Conservation (phyloP, 2,113 vertebrate genomes). For the Thymallus thymallus region DNA sequence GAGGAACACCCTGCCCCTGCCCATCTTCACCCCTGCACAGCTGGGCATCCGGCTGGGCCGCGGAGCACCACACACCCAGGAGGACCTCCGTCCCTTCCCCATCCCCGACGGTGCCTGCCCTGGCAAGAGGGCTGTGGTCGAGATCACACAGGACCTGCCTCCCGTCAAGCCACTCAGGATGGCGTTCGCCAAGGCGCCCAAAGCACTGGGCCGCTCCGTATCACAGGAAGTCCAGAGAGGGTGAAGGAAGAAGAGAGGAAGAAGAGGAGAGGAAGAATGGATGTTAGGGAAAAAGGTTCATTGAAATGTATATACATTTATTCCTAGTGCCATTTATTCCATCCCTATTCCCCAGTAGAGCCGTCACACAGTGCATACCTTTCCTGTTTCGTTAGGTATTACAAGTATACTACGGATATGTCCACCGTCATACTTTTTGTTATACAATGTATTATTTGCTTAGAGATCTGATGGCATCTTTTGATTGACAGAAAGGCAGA, state of each 20-base stretch:
- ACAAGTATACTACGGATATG: constrained; percentile 18
- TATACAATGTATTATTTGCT: constrained; percentile 9
- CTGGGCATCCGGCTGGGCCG: constrained; percentile 77
- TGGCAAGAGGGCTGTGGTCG: constrained; percentile 75
- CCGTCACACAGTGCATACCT: constrained; percentile 13
- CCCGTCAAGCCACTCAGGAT: constrained; percentile 77
- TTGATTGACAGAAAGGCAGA: constrained; percentile 19
- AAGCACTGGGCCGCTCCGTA: constrained; percentile 77
- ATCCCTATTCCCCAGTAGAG: constrained; percentile 15
- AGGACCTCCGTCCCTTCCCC: constrained; percentile 63
- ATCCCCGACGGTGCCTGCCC: constrained; percentile 72
- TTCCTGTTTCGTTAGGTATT: constrained; percentile 3
- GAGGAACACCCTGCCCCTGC: constrained; percentile 81
- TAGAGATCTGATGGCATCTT: constrained; percentile 11
- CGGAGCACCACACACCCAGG: constrained; percentile 68
- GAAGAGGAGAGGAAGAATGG: constrained; percentile 24
- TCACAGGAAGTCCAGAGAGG: constrained; percentile 87
- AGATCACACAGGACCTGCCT: constrained; percentile 86
- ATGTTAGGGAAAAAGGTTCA: constrained; percentile 26
- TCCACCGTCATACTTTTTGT: constrained; percentile 19
- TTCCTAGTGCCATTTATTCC: constrained; percentile 19
- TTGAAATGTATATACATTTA: constrained; percentile 45
- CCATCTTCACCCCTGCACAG: constrained; percentile 84
- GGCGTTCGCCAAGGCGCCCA: constrained; percentile 77
- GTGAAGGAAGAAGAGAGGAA: constrained; percentile 59